A percentile compares a stretch with the other conserved stretches of the same genome.
Conservation (phyloP, 2,113 vertebrate genomes). For the Noctilio leporinus region DNA sequence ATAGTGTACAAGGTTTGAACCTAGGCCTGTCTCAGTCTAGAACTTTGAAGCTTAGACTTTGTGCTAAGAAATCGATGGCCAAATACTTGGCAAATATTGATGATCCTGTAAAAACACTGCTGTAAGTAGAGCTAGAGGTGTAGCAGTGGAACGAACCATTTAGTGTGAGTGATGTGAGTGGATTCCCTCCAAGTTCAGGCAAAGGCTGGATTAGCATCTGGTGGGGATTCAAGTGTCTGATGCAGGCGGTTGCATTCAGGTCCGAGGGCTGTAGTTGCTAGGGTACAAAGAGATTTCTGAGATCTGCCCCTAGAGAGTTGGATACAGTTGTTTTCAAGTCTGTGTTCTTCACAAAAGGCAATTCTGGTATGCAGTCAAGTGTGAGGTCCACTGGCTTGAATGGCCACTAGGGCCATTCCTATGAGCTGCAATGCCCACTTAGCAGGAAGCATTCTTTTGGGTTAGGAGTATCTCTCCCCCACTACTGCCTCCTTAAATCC, state of each 20-base stretch:
- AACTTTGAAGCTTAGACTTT: background rate
- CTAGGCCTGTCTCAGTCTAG: background rate
- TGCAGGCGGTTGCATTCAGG: background rate
- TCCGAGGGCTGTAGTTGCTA: background rate
- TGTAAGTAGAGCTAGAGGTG: background rate
- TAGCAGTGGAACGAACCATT: background rate
- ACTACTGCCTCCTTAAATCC: background rate
- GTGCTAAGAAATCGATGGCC: background rate
- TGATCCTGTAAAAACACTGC: background rate
- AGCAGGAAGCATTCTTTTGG: background rate
- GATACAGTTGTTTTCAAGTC: background rate
- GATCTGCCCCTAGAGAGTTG: background rate
- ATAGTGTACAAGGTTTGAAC: background rate
- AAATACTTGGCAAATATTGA: background rate
- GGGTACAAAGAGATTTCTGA: background rate
- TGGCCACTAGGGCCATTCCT: background rate
- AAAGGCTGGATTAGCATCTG: background rate
- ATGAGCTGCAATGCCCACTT: background rate
- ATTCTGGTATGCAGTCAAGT: background rate
- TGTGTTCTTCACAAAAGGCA: background rate
- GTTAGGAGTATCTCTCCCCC: background rate
- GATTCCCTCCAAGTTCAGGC: background rate
- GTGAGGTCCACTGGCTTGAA: background rate
- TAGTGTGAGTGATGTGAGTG: background rate
- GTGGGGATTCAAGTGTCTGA: background rate